A percentile compares a stretch with the other conserved stretches of the same genome.
phyloP scores from a whole-genome alignment of 2,888 invertebrate genomes.

The Drosophila koepferae region DNA sequence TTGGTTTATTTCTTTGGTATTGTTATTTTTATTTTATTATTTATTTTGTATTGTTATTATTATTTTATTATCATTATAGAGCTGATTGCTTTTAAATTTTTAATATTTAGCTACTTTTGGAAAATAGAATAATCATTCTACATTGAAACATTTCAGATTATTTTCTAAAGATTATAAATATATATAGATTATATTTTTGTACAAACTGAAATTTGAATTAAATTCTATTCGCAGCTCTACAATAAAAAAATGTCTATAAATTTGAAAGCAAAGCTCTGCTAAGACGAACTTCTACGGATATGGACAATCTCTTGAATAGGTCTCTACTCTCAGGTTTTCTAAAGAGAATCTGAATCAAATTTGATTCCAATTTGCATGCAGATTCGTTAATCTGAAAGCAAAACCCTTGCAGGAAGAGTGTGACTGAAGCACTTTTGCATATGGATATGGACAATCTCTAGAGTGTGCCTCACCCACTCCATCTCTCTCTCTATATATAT shows the following conservation, averaged over 20 bases:
- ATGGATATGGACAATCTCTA: not conserved
- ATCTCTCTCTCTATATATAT: not conserved
- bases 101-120: not conserved
- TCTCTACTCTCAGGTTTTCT: no score
- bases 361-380: not conserved
- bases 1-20: no score
- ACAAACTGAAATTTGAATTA: no score
- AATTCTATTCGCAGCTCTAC: no score
- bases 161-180: no score
- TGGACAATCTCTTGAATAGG: no score
- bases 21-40: not conserved
- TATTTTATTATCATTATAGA: not conserved
- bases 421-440: not conserved
- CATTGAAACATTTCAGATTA: no score
- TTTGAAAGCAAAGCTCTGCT: no score
- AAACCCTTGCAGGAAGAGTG: not conserved
- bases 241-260: no score
- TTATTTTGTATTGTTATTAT: not conserved
- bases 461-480: not conserved
- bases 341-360: not conserved
- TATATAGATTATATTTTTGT: no score
- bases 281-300: no score
- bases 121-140: no score
- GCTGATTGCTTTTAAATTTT: not conserved
- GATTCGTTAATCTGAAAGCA: not conserved